Percentiles rank a stretch among this genome's conserved stretches.
phyloP scores from a whole-genome alignment of 2,888 invertebrate genomes.

The Eubasilissa splendida region DNA sequence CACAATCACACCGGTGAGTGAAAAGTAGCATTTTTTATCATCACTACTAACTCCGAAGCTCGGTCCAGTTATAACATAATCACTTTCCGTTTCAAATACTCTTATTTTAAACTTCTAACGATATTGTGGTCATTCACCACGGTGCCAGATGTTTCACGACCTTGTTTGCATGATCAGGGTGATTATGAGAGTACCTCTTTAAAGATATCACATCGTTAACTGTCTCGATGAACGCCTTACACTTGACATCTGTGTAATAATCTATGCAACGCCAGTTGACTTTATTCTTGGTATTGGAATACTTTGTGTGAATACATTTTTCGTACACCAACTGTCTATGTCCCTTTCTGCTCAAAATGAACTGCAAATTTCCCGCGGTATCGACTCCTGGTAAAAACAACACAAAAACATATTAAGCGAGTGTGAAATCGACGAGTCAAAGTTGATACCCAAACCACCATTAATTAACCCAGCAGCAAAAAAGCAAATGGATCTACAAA shows the following conservation, averaged over 20 bases:
- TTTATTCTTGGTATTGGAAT: constrained; percentile 31
- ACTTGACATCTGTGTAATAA: constrained; percentile 53
- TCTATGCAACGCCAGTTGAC: constrained; percentile 55
- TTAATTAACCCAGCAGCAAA: too few relatives aligned
- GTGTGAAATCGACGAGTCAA: neutral
- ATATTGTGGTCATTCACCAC: neutral
- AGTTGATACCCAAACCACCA: neutral
- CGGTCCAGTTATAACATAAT: too few relatives aligned
- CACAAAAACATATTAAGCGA: neutral
- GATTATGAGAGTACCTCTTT: constrained; percentile 48
- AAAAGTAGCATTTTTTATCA: too few relatives aligned
- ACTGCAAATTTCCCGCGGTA: constrained; percentile 15
- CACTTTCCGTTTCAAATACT: too few relatives aligned
- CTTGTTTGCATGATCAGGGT: constrained; percentile 53
- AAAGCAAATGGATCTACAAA: too few relatives aligned
- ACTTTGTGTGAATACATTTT: constrained; percentile 56
- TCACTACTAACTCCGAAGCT: too few relatives aligned
- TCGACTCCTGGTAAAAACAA: neutral
- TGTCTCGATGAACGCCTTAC: constrained; percentile 52
- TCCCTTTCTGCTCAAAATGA: constrained; percentile 54
- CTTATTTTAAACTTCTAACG: too few relatives aligned
- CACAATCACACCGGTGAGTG: too few relatives aligned
- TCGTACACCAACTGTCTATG: constrained; percentile 52
- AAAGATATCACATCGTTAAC: constrained; percentile 31
- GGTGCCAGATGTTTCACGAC: neutral